phyloP scores from a whole-genome alignment of 1,140 invertebrate genomes.

The Orchestia grillus region DNA sequence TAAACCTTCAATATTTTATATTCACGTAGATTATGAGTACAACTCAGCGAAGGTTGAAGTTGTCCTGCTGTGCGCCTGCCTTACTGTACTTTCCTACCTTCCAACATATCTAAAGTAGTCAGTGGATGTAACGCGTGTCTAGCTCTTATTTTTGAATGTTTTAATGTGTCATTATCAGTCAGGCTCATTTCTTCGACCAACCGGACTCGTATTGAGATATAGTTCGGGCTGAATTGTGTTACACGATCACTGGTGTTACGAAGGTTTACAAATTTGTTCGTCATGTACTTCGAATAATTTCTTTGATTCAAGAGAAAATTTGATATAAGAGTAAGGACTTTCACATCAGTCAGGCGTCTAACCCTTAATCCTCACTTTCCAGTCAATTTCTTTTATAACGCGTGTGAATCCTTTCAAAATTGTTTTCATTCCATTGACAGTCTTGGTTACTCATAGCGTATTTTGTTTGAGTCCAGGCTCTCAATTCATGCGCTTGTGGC shows the following conservation, averaged over 20 bases:
- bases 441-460: neutral
- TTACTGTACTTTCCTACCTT: conserved; percentile 32
- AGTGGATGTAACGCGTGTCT: neutral
- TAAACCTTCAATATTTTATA: conserved; percentile 2
- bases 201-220: neutral
- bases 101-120: conserved; percentile 29
- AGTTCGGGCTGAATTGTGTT: neutral
- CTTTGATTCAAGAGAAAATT: neutral
- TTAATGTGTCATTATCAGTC: neutral
- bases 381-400: neutral
- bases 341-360: neutral
- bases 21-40: neutral
- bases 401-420: neutral
- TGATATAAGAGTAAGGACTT: neutral
- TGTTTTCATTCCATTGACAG: neutral
- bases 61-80: conserved; percentile 20
- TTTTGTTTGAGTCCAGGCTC: neutral
- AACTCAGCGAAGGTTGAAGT: neutral
- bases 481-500: neutral
- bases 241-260: neutral
- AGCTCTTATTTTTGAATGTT: neutral
- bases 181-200: neutral
- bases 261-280: neutral
- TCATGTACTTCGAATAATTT: neutral
- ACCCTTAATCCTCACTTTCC: neutral